phyloP scores from a whole-genome alignment of 1,140 invertebrate species.

The Drosophila jambulina region DNA sequence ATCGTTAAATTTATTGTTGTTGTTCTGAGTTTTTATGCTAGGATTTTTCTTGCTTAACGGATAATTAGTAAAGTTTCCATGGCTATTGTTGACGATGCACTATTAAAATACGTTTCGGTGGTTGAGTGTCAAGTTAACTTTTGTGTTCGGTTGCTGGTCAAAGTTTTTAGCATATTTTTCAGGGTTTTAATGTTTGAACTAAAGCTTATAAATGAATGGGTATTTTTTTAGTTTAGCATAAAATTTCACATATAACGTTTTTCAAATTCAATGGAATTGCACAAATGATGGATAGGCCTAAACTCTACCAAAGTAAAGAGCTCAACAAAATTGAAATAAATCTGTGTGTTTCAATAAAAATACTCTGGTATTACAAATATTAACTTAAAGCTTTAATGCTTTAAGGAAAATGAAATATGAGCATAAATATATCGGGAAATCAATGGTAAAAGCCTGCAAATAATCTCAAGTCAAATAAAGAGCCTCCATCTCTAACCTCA shows the following conservation, averaged over 20 bases:
- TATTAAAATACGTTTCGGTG: slow-evolving; percentile 35
- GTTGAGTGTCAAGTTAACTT: slow-evolving; percentile 42
- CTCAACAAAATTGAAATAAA: background rate
- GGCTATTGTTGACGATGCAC: slow-evolving; percentile 36
- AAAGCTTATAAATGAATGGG: background rate
- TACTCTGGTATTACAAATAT: background rate
- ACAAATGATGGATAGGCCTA: no score
- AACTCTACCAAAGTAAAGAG: background rate
- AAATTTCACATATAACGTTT: background rate
- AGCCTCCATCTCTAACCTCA: background rate
- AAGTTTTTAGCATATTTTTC: slow-evolving; percentile 2
- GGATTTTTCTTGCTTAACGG: slow-evolving; percentile 62
- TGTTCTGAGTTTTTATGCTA: slow-evolving; percentile 35
- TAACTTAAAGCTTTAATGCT: background rate
- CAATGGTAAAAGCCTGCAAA: background rate
- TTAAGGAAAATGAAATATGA: background rate
- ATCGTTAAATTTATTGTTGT: slow-evolving; percentile 65
- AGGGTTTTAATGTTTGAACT: background rate
- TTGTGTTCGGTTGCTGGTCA: slow-evolving; percentile 14
- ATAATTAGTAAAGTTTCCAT: slow-evolving; percentile 65
- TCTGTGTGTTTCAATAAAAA: background rate
- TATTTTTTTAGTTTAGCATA: background rate
- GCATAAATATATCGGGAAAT: background rate
- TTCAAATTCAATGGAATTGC: background rate
- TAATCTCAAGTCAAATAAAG: slow-evolving; percentile 1